Evolutionary conservation across 2,888 invertebrate genomes (phyloP).

Genomic region (Troides aeacus): DNA sequence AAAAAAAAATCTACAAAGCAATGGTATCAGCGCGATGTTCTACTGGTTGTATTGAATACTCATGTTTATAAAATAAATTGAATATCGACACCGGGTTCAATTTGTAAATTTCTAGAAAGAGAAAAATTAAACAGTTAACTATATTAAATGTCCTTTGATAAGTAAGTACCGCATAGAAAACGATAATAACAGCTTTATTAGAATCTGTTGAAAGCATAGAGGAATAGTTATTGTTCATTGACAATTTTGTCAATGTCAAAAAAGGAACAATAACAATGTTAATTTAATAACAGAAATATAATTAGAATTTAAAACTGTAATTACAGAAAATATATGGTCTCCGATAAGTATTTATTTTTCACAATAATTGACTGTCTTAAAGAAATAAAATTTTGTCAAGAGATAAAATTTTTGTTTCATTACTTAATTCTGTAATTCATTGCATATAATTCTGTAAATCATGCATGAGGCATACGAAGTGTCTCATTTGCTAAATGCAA

Average conservation of each 20-base stretch:
- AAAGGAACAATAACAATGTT: slow-evolving; percentile 1
- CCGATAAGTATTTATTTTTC: not conserved
- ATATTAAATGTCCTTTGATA: too few species aligned
- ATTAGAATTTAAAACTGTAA: not conserved
- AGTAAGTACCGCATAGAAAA: too few species aligned
- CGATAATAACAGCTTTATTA: too few species aligned
- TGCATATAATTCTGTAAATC: slow-evolving; percentile 31
- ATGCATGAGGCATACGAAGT: slow-evolving; percentile 95
- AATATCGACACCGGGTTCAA: too few species aligned
- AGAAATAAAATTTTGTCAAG: not conserved
- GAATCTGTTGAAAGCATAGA: not conserved
- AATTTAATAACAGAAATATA: not conserved
- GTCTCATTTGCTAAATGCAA: slow-evolving; percentile 89
- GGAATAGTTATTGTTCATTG: not conserved
- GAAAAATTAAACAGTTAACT: too few species aligned
- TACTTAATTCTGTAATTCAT: not conserved
- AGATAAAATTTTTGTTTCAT: not conserved
- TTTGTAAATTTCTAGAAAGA: too few species aligned
- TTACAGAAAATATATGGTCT: not conserved
- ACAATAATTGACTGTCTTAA: not conserved
- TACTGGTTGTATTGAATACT: too few species aligned
- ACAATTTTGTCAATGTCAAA: slow-evolving; percentile 5
- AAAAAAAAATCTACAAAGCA: too few species aligned
- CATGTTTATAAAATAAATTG: too few species aligned
- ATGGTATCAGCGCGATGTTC: too few species aligned